Conservation (phyloP, 2,888 invertebrate genomes). For the Coenonympha arcania region DNA sequence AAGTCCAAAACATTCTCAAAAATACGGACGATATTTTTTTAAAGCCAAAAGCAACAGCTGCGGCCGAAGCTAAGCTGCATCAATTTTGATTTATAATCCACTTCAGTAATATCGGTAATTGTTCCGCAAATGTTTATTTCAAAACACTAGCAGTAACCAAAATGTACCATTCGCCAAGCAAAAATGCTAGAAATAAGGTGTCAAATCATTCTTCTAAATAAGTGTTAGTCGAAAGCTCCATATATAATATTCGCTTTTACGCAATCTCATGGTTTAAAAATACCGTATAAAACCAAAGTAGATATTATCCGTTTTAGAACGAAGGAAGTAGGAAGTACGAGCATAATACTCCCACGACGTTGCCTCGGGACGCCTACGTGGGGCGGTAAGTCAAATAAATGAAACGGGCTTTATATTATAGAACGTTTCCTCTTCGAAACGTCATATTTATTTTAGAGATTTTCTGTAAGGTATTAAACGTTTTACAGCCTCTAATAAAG, state of each 20-base stretch:
- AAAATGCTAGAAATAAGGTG: no score
- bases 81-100: no score
- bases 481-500: neutral
- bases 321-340: no score
- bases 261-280: neutral
- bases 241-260: neutral
- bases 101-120: no score
- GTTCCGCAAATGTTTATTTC: no score
- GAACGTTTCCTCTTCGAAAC: neutral
- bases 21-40: no score
- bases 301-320: neutral
- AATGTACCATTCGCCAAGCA: no score
- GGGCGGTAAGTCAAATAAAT: slow-evolving; percentile 4
- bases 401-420: slow-evolving; percentile 1
- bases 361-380: slow-evolving; percentile 1
- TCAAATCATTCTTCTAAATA: neutral
- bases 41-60: no score
- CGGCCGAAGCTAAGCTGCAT: no score
- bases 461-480: neutral
- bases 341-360: slow-evolving; percentile 5
- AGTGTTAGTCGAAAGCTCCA: neutral
- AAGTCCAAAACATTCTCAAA: no score
- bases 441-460: neutral
- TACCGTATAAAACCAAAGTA: slow-evolving; percentile 2
- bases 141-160: no score